Percentiles rank a stretch among this genome's conserved stretches.
Evolutionary conservation across 1,140 invertebrate species (phyloP).

Genomic region (Phenacoccus solenopsis): DNA sequence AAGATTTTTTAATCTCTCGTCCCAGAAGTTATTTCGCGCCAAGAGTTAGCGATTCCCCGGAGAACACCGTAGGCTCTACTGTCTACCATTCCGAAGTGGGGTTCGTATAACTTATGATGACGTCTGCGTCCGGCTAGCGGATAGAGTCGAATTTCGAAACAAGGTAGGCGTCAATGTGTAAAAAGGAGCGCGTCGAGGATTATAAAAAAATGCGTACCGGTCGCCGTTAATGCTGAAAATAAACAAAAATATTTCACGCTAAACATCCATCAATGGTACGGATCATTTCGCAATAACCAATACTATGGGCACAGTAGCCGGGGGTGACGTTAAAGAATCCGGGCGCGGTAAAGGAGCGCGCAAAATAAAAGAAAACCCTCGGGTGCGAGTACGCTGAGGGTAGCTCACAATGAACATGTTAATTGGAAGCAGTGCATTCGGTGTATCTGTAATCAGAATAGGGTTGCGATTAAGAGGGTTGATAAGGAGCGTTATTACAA

Average conservation of each 20-base stretch:
- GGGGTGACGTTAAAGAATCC: background rate
- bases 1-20: background rate
- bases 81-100: background rate
- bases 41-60: background rate
- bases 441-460: background rate
- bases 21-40: background rate
- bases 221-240: background rate
- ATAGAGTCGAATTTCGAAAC: background rate
- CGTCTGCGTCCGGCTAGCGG: background rate
- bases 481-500: background rate
- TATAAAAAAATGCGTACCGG: background rate
- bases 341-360: background rate
- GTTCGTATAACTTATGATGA: background rate
- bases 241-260: slow-evolving; percentile 3
- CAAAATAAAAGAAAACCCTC: background rate
- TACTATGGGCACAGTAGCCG: background rate
- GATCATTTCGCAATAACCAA: background rate
- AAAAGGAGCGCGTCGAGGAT: background rate
- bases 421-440: slow-evolving; percentile 1
- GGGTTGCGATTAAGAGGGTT: background rate
- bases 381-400: background rate
- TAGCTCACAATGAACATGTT: background rate
- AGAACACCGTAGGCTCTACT: background rate
- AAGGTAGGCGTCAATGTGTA: background rate
- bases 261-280: background rate